Base-by-base conservation (phyloP, 37 sponge, comb jelly and placozoan species). In the Oscarella lobularis region DNA sequence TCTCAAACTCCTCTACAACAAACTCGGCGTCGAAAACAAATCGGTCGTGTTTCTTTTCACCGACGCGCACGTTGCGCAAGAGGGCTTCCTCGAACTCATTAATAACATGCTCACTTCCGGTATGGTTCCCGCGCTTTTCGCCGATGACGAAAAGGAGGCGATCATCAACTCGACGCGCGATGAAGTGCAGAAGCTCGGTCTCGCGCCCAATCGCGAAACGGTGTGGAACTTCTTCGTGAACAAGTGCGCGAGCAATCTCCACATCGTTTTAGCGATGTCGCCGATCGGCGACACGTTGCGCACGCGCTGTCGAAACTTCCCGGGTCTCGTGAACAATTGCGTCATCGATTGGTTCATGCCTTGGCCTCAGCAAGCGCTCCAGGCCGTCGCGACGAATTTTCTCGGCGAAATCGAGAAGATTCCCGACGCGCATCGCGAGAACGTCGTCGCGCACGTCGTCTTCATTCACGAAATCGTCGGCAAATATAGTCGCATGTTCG, bases 51-150 rank as follows among this genome's bases (percentile, higher is more conserved):
- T 97, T 39, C 85, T 97, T 40, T 97, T 97, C 73, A 88, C 94
- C 36, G 99, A 97, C 80, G 99, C 88, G 32, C 99, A 97, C 75
- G 99, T 97, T 38, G 99, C 93, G 3, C 95, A 97, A 68, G 99
- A 97, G 81, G 95, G 99, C 2, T 98, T 98, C 78, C 88, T 98
- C 66, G 99, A 98, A 77, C 81, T 91, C 29, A 84, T 98, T 39
- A 98, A 98, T 81, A 98, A 98, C 87, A 98, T 98, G 99, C 76
- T 98, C 69, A 98, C 99, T 1, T 87, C 92, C 68, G 99, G 99
- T 2, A 93, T 94, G 99, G 99, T 98, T 9, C 99, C 99, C 3
- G 95, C 95, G 30, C 82, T 98, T 36, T 94, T 91, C 73, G 80
- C 92, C 67, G 99, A 97, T 82, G 99, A 97, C 73, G 99, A 97